phyloP scores from a whole-genome alignment of 2,113 vertebrate species.

The Rhinichthys klamathensis region DNA sequence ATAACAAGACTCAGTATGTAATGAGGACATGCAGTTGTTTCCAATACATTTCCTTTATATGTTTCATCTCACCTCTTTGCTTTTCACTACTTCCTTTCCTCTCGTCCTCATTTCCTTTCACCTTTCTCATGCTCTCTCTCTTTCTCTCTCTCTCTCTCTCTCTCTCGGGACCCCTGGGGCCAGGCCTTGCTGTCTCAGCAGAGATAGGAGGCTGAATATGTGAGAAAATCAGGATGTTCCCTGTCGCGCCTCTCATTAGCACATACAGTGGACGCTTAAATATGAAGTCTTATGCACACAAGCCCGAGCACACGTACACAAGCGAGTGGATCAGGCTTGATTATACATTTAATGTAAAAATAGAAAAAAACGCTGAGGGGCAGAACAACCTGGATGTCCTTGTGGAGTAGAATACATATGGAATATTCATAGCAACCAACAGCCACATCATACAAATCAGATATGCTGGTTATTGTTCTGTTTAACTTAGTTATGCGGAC shows the following conservation, averaged over 20 bases:
- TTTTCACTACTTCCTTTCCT: constrained; percentile 30
- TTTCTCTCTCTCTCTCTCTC: background rate
- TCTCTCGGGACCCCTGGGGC: constrained; percentile 39
- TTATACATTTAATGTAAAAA: constrained; percentile 61
- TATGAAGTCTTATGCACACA: constrained; percentile 33
- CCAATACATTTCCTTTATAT: constrained; percentile 32
- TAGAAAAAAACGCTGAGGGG: background rate
- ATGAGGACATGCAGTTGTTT: background rate
- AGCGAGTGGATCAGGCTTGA: constrained; percentile 49
- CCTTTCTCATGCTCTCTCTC: constrained; percentile 10
- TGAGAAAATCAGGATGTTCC: constrained; percentile 54
- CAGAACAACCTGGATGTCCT: constrained; percentile 21
- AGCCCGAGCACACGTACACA: constrained; percentile 53
- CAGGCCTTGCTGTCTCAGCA: constrained; percentile 68
- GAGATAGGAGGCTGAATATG: constrained; percentile 66
- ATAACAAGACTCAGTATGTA: constrained; percentile 3
- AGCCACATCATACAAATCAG: background rate
- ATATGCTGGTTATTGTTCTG: background rate
- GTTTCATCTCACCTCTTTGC: constrained; percentile 1
- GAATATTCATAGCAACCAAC: background rate
- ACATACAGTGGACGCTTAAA: constrained; percentile 51
- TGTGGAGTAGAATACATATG: constrained; percentile 17
- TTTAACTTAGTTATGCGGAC: background rate
- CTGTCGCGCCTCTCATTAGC: constrained; percentile 53
- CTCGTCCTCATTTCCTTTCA: constrained; percentile 22